These are phyloP conservation scores for Tinea semifulvella DNA, from an alignment of 2,888 invertebrate genomes.

Conservation along the genomic window DNA sequence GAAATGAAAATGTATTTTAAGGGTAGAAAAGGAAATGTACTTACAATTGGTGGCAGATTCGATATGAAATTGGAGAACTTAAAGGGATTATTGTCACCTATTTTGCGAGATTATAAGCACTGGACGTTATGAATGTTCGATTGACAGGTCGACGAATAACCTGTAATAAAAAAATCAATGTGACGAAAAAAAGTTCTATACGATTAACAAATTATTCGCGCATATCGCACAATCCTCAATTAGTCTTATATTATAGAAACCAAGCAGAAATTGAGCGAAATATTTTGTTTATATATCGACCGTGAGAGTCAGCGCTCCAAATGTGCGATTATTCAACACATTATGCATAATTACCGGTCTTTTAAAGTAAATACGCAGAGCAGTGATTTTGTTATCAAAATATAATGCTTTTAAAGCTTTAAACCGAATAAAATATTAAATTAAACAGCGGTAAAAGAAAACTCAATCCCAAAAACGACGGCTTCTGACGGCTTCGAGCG, in stretches of 20 bases:
- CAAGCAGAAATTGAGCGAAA: not conserved
- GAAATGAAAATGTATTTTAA: too few relatives aligned
- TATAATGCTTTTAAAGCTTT: not conserved
- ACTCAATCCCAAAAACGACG: slow-evolving; percentile 45
- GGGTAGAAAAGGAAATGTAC: too few relatives aligned
- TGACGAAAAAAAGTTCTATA: slow-evolving; percentile 17
- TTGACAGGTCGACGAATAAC: slow-evolving; percentile 65
- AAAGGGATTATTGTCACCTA: slow-evolving; percentile 65
- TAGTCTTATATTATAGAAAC: not conserved
- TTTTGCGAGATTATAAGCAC: slow-evolving; percentile 59
- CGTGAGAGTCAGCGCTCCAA: not conserved
- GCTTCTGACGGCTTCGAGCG: slow-evolving; percentile 12
- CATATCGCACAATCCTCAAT: not conserved
- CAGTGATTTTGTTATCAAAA: not conserved
- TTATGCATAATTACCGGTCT: not conserved
- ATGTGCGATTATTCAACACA: not conserved
- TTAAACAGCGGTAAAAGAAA: slow-evolving; percentile 48
- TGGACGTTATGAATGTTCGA: slow-evolving; percentile 56
- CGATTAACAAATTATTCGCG: not conserved
- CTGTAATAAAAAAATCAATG: slow-evolving; percentile 58
- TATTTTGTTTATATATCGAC: slow-evolving; percentile 7
- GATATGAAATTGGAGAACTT: slow-evolving; percentile 65
- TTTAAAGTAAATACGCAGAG: too few relatives aligned
- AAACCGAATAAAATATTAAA: not conserved
- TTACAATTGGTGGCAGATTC: slow-evolving; percentile 65